Evolutionary conservation across 2,888 invertebrate genomes (phyloP), one percentile per base, ranked within the genome.

Genomic region (Lepetodrilus schrolli): DNA sequence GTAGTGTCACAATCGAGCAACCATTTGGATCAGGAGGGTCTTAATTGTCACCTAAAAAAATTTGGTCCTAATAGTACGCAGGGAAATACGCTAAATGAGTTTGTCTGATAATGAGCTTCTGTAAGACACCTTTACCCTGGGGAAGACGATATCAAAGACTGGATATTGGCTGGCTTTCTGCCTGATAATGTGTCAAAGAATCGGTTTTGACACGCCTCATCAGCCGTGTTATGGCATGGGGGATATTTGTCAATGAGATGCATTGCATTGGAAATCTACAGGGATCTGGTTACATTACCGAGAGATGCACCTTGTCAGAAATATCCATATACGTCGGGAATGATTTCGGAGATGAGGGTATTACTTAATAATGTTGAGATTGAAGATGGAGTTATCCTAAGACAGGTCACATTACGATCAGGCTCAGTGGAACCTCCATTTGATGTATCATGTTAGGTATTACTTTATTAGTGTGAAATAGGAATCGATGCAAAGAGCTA

Each of bases 151-250:
- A 58, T 58, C 58, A 58, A 58, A 58, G 58, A 30, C 2, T 34
- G 34, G 34, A 1, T 30, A 5, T 4, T 30, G 13, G 17, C 13
- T 17, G n/a, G n/a, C 26, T 34, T 58, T 30, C 5, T 7, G 26
- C 58, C 58, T 17, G 58, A 30, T 58, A 58, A 58, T 58, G 58
- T 58, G 58, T 58, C 58, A 30, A 30, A 17, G 30, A 30, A 58
- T 58, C 58, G 34, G 34, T 30, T 58, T 58, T 58, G 58, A 34
- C 58, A 34, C 7, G 34, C 17, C 58, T 58, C 30, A 58, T 58
- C 34, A 58, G 23, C 30, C 58, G 17, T 58, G 34, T n/a, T 58
- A 30, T 23, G 10, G 58, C 34, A 30, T 30, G 30, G 26, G 34
- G 26, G 34, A 58, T 58, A 58, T 34, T 58, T 26, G 34, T 21